Base-by-base conservation (phyloP, 2,888 invertebrate species). In the Hirtodrosophila duncani region DNA sequence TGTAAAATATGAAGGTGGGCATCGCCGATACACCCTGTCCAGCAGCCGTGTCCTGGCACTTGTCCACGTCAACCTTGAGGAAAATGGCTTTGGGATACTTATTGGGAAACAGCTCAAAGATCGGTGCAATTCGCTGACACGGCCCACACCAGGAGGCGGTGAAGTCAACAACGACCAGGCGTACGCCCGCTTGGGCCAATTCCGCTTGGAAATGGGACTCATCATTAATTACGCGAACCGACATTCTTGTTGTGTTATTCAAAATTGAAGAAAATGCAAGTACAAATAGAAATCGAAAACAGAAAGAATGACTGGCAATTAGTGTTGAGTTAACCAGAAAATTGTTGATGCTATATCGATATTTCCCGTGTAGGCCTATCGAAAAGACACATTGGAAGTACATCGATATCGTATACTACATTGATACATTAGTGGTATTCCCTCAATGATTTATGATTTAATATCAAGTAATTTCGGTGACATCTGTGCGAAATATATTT, bases 91-190 rank as follows among this genome's bases (percentile, higher is more conserved):
- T 91, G 0, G 94, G 92, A 86, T 95, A 99, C 86, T 95, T 95
- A 5, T 89, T 89, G 11, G 98, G 93, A 24, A 98, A 88, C 83
- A 95, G 93, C 75, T 96, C 95, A 86, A 97, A 98, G 43, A 94
- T 88, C 5, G 99, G 99, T 3, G 97, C 95, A 81, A 99, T 97
- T 82, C 93, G 90, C 83, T 94, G 95, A 84, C 99, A 99, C 2
- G 99, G 99, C 1, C 96, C 97, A 88, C 99, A 99, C 98, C 98
- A 98, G 80, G 92, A 93, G 42, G 98, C 98, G 61, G 95, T 97
- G 85, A 96, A 98, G 88, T 98, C 98, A 3, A 94, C 97, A 30
- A 98, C 94, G 30, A 98, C 96, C 29, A 98, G 89, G 85, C 95
- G 95, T 3, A 92, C 91, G 7, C 95, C 94, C 8, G 97, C 96